These are phyloP conservation scores for Apeltes quadracus DNA, from an alignment of 2,113 vertebrate species.

Conservation along the genomic window DNA sequence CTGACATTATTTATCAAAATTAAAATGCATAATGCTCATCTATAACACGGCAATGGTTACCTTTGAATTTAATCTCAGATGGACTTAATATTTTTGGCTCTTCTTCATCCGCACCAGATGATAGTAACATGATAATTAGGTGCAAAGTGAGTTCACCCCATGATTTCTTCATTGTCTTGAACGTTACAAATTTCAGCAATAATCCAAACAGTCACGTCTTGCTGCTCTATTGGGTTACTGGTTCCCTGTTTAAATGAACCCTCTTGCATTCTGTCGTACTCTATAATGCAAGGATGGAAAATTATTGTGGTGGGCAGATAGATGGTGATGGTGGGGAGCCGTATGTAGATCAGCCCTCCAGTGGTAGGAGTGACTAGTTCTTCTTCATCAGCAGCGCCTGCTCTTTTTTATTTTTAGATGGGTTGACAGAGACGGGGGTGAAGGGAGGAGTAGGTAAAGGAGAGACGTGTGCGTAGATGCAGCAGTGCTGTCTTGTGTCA, in stretches of 20 bases:
- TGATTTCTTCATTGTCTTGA: conserved; percentile 7
- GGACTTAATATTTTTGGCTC: neutral
- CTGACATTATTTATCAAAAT: neutral
- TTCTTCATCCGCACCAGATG: conserved; percentile 11
- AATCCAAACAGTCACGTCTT: conserved; percentile 5
- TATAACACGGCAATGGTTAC: neutral
- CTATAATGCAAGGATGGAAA: conserved; percentile 46
- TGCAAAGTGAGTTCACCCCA: conserved; percentile 16
- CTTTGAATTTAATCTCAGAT: neutral
- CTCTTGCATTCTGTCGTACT: too few species aligned
- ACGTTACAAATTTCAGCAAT: neutral
- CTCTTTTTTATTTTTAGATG: conserved; percentile 71
- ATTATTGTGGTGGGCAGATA: conserved; percentile 7
- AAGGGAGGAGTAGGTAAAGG: conserved; percentile 30
- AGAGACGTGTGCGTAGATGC: neutral
- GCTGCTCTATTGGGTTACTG: neutral
- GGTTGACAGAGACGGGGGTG: conserved; percentile 34
- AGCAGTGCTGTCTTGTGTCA: neutral
- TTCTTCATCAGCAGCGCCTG: conserved; percentile 54
- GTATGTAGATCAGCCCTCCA: conserved; percentile 64
- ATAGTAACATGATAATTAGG: conserved; percentile 18
- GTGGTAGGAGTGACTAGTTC: conserved; percentile 42
- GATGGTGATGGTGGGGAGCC: conserved; percentile 5
- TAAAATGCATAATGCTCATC: neutral
- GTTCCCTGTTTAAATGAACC: too few species aligned